Conservation (phyloP, 2,888 invertebrate genomes). For the Chouioia cunea region DNA sequence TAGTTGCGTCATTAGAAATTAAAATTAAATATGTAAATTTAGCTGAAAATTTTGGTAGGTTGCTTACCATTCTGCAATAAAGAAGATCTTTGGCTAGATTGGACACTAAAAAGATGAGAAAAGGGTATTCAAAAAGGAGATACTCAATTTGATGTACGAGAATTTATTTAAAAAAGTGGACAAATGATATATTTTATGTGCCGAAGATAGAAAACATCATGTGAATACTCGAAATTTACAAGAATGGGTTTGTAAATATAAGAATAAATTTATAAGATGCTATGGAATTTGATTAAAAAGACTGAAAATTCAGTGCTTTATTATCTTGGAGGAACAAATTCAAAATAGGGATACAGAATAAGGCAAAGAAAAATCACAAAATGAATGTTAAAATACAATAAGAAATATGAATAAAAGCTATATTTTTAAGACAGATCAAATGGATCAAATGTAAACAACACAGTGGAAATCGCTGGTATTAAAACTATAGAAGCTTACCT, state of each 20-base stretch:
- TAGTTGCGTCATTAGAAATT: background rate
- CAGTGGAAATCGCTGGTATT: background rate
- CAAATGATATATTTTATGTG: conserved; percentile 8
- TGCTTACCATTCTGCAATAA: background rate
- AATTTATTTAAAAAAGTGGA: conserved; percentile 46
- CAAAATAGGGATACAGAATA: background rate
- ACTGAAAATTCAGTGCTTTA: background rate
- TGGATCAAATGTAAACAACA: background rate
- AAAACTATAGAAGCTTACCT: background rate
- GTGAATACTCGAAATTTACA: conserved; percentile 50
- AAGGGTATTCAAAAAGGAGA: background rate
- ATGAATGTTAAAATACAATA: background rate
- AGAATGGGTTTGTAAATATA: conserved; percentile 47
- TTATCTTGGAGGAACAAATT: background rate
- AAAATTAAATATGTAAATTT: background rate
- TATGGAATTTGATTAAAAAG: no score
- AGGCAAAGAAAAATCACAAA: conserved; percentile 23
- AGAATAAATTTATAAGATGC: background rate
- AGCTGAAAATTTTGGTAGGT: no score
- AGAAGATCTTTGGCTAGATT: background rate
- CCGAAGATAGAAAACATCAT: conserved; percentile 22
- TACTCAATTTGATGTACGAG: conserved; percentile 42
- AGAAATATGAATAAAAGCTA: background rate
- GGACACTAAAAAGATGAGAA: background rate
- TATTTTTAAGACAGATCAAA: background rate